These are phyloP conservation scores for Acanthosepion lycidas DNA, from an alignment of 2,888 invertebrate genomes.

Conservation along the genomic window DNA sequence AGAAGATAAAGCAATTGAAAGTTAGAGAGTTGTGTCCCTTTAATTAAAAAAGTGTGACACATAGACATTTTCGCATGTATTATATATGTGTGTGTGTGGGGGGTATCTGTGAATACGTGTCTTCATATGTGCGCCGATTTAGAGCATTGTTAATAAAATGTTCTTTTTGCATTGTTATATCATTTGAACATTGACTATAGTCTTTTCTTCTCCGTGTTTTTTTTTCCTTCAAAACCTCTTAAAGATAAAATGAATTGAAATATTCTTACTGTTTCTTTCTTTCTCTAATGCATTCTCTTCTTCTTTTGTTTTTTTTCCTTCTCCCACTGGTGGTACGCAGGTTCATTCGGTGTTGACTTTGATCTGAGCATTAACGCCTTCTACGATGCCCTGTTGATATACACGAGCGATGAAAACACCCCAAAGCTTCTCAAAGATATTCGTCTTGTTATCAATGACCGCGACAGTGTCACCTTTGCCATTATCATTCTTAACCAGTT, in stretches of 20 bases:
- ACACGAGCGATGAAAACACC: slow-evolving; percentile 39
- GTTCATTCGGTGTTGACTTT: slow-evolving; percentile 46
- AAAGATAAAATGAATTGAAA: not conserved
- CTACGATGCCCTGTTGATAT: slow-evolving; percentile 43
- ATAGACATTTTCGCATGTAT: too few relatives aligned
- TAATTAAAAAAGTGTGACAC: too few relatives aligned
- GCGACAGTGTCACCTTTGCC: slow-evolving; percentile 43
- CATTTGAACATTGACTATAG: too few relatives aligned
- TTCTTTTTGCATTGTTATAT: too few relatives aligned
- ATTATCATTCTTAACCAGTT: slow-evolving; percentile 43
- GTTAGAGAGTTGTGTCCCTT: too few relatives aligned
- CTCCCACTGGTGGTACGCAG: not conserved
- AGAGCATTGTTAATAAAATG: too few relatives aligned
- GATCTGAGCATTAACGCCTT: slow-evolving; percentile 46
- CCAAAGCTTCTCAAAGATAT: slow-evolving; percentile 40
- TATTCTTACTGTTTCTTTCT: not conserved
- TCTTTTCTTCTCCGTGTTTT: not conserved
- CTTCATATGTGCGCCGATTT: too few relatives aligned
- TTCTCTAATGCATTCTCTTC: too few relatives aligned
- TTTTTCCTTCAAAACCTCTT: not conserved
- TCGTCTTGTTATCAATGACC: slow-evolving; percentile 41
- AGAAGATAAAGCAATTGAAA: too few relatives aligned
- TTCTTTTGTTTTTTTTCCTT: not conserved
- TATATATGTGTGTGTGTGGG: too few relatives aligned
- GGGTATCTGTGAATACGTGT: too few relatives aligned